A percentile compares a stretch with the other conserved stretches of the same genome.
Conservation (phyloP, 2,113 vertebrate species). For the Petrocephalus microphthalmus region DNA sequence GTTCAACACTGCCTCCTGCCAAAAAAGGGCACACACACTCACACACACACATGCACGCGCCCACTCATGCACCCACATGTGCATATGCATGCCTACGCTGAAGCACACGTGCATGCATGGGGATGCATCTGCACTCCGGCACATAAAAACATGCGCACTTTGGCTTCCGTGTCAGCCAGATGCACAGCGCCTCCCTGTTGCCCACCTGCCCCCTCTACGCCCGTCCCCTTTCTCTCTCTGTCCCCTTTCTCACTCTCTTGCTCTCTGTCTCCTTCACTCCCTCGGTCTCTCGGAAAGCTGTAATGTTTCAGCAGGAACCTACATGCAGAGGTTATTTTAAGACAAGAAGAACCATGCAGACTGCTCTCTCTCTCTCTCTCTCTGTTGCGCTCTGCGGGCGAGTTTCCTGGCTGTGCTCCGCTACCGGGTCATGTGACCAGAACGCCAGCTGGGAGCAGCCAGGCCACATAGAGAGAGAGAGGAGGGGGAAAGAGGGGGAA, state of each 20-base stretch:
- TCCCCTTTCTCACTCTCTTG: conserved; percentile 13
- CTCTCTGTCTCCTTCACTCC: conserved; percentile 18
- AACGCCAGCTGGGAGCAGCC: conserved; percentile 58
- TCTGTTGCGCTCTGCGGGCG: conserved; percentile 50
- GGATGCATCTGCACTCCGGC: conserved; percentile 27
- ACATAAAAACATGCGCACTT: conserved; percentile 24
- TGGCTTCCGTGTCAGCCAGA: background rate
- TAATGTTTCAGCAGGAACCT: conserved; percentile 50
- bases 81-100: background rate
- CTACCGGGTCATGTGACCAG: conserved; percentile 60
- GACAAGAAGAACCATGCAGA: conserved; percentile 48
- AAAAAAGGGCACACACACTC: conserved; percentile 53
- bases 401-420: conserved; percentile 57
- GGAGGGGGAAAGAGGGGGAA: conserved; percentile 6
- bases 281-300: conserved; percentile 15
- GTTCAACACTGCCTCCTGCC: conserved; percentile 69
- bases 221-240: background rate
- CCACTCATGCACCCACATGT: conserved; percentile 3
- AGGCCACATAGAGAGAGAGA: conserved; percentile 29
- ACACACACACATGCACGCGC: conserved; percentile 21
- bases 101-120: background rate
- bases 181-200: background rate
- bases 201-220: background rate
- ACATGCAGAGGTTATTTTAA: conserved; percentile 59
- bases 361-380: conserved; percentile 29